Conservation (phyloP, 1,140 invertebrate genomes). For the Drosophila sechellia region DNA sequence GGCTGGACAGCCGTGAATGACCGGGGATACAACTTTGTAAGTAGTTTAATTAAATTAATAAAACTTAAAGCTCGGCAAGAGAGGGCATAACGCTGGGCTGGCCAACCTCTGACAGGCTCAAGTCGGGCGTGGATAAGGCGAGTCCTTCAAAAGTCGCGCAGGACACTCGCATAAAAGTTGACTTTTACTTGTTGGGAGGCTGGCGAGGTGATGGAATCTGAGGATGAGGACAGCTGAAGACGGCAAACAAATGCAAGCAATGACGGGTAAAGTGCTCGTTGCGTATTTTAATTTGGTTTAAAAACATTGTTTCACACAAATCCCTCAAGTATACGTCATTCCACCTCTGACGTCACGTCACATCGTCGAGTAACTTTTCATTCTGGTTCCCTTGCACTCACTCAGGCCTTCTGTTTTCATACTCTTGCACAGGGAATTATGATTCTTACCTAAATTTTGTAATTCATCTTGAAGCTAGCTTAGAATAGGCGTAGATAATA, state of each 20-base stretch:
- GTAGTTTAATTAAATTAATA: conserved; percentile 83
- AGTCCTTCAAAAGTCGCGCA: conserved; percentile 65
- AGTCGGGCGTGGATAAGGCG: conserved; percentile 23
- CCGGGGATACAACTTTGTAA: conserved; percentile 76
- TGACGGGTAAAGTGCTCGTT: conserved; percentile 81
- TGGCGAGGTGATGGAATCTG: conserved; percentile 7
- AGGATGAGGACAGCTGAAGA: conserved; percentile 58
- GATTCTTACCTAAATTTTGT: background rate
- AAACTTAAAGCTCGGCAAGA: conserved; percentile 72
- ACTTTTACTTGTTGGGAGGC: background rate
- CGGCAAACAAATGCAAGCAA: conserved; percentile 82
- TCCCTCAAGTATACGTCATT: conserved; percentile 78
- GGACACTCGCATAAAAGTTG: conserved; percentile 69
- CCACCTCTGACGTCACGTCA: conserved; percentile 74
- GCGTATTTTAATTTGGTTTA: conserved; percentile 82
- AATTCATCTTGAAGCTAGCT: background rate
- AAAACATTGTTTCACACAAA: conserved; percentile 80
- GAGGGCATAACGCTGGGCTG: conserved; percentile 25
- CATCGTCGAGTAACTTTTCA: conserved; percentile 44
- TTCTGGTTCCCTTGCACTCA: conserved; percentile 9
- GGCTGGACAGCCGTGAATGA: conserved; percentile 66
- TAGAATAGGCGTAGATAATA: no score
- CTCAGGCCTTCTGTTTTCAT: conserved; percentile 7
- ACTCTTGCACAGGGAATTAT: conserved; percentile 2
- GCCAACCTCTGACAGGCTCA: conserved; percentile 31